phyloP scores from a whole-genome alignment of 2,888 invertebrate species.

The Pachydiplax longipennis region DNA sequence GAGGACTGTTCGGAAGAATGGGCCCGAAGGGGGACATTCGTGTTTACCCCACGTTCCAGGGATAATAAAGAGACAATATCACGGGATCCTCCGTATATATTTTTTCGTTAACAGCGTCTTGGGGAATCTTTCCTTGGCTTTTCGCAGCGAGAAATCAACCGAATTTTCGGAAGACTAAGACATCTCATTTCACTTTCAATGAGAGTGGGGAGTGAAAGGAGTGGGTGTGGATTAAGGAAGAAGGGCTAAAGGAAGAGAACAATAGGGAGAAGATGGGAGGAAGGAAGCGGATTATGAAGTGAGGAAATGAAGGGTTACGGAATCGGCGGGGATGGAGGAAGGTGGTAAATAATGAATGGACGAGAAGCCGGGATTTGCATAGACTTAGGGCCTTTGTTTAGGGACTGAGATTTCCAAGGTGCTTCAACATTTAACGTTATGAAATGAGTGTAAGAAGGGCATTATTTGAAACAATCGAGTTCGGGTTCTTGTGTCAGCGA shows the following conservation, averaged over 20 bases:
- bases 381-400: too few relatives aligned
- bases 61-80: not conserved
- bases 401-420: too few relatives aligned
- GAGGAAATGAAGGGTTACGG: not conserved
- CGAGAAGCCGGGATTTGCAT: not conserved
- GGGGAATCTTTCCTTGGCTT: not conserved
- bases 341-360: not conserved
- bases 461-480: too few relatives aligned
- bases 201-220: not conserved
- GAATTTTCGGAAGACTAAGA: not conserved
- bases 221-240: not conserved
- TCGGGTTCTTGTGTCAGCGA: too few relatives aligned
- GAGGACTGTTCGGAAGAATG: not conserved
- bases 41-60: not conserved
- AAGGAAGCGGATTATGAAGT: not conserved
- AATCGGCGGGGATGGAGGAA: not conserved
- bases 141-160: not conserved
- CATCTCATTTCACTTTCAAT: not conserved
- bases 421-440: too few relatives aligned
- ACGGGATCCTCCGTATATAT: not conserved
- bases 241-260: not conserved
- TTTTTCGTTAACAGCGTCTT: not conserved
- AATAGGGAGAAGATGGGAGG: not conserved
- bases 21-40: not conserved
- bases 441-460: too few relatives aligned